Evolutionary conservation across 2,113 vertebrate species (phyloP).

Genomic region (Cairina moschata): DNA sequence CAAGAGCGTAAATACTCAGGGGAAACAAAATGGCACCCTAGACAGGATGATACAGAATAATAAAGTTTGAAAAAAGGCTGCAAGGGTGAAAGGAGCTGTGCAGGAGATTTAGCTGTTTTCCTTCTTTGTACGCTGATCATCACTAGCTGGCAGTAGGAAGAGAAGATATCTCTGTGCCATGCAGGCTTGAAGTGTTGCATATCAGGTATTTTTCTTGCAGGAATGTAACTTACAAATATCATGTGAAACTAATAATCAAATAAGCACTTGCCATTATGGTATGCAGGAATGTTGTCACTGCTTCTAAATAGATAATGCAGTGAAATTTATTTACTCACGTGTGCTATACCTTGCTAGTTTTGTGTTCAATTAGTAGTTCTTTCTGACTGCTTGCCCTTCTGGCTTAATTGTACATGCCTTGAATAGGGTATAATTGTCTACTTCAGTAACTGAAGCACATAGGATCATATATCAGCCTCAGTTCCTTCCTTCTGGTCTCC

Average conservation of each 20-base stretch:
- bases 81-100: neutral
- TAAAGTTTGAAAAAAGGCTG: neutral
- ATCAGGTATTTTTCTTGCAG: neutral
- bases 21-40: neutral
- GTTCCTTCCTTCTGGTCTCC: neutral
- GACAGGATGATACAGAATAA: neutral
- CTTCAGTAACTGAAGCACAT: neutral
- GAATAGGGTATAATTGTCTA: neutral
- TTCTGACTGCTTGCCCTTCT: neutral
- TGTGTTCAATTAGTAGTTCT: neutral
- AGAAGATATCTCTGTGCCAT: neutral
- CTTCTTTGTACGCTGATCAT: neutral
- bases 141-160: neutral
- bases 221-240: neutral
- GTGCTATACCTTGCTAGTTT: neutral
- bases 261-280: neutral
- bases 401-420: neutral
- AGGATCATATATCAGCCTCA: neutral
- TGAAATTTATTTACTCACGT: neutral
- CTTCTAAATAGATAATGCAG: neutral
- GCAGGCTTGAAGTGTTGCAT: neutral
- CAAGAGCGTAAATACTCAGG: neutral
- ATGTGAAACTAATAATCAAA: neutral
- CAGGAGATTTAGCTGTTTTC: neutral
- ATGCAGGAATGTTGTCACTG: neutral